These are phyloP conservation scores for Platalea minor DNA, from an alignment of 2,797 vertebrate genomes.

Conservation along the genomic window DNA sequence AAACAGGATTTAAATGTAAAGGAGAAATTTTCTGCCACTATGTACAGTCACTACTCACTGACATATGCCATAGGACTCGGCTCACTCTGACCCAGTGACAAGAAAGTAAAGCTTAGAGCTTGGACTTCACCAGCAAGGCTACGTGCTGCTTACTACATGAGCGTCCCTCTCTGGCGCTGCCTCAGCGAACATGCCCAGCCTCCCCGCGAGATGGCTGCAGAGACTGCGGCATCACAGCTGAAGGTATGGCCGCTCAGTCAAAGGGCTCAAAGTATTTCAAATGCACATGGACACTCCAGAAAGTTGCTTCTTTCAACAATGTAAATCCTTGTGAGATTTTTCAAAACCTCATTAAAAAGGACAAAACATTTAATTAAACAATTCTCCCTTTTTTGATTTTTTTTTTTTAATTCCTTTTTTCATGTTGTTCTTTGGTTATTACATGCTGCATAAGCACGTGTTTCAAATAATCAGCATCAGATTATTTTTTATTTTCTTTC, in stretches of 20 bases:
- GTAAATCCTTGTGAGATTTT: neutral
- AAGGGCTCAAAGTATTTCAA: fast-evolving
- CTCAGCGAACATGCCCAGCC: fast-evolving
- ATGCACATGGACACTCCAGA: fast-evolving
- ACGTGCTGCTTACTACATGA: fast-evolving
- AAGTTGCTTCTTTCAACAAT: neutral
- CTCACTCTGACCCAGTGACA: no score
- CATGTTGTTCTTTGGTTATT: neutral
- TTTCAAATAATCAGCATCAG: neutral
- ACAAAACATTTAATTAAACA: neutral
- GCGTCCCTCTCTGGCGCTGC: neutral
- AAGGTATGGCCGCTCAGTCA: fast-evolving
- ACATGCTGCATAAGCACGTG: neutral
- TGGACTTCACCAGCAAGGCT: neutral
- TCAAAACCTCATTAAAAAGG: neutral
- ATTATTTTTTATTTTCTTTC: neutral
- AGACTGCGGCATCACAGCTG: neutral
- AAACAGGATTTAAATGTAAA: neutral
- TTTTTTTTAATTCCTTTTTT: neutral
- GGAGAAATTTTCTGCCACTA: neutral
- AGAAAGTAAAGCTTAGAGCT: neutral
- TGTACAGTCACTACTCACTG: neutral
- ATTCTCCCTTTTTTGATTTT: fast-evolving
- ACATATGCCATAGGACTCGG: neutral
- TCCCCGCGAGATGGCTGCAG: slow-evolving; percentile 57